These are phyloP conservation scores for Platycnemis pennipes DNA, from an alignment of 2,888 invertebrate species.

Conservation along the genomic window DNA sequence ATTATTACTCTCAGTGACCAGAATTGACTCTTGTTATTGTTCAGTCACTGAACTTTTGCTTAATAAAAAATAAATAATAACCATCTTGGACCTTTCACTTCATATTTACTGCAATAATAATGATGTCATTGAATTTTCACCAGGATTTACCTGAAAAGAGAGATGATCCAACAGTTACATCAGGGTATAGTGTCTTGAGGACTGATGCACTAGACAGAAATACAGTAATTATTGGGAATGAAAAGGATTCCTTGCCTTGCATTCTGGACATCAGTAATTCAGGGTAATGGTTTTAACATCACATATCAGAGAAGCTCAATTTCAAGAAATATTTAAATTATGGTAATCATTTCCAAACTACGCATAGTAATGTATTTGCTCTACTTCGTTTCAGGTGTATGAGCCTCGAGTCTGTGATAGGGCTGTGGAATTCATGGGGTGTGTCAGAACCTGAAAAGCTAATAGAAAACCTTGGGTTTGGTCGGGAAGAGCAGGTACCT, in stretches of 20 bases:
- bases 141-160: constrained; percentile 54
- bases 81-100: background rate
- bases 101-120: background rate
- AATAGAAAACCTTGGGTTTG: constrained; percentile 86
- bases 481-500: constrained; percentile 80
- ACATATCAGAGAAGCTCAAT: background rate
- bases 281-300: background rate
- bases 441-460: constrained; percentile 84
- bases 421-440: constrained; percentile 88
- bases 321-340: too few relatives aligned
- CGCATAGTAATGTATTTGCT: background rate
- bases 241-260: constrained; percentile 58
- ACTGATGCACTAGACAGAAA: constrained; percentile 46
- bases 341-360: background rate
- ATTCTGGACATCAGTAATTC: constrained; percentile 55
- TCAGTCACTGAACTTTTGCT: background rate
- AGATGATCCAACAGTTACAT: constrained; percentile 62
- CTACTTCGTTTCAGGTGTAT: constrained; percentile 71
- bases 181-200: constrained; percentile 34
- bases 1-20: background rate
- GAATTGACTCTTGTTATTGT: background rate
- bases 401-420: constrained; percentile 82
- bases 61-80: background rate
- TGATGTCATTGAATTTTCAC: background rate
- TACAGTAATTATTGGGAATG: constrained; percentile 48